These are phyloP conservation scores for Tetragonisca angustula DNA, from an alignment of 2,888 invertebrate genomes.

Conservation along the genomic window DNA sequence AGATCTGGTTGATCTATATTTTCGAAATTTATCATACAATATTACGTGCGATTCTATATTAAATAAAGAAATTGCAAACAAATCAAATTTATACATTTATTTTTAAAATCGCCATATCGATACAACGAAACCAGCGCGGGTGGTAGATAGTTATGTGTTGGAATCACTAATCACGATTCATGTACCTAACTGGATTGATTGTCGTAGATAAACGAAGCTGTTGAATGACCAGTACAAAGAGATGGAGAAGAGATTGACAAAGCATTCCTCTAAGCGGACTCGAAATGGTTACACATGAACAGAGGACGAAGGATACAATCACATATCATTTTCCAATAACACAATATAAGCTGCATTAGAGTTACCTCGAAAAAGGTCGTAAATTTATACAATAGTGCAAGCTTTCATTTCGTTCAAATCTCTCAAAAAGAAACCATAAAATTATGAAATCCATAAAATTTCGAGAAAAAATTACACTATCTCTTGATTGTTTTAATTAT, in stretches of 20 bases:
- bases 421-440: no score
- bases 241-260: constrained; percentile 59
- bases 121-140: not conserved
- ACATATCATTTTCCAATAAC: constrained; percentile 60
- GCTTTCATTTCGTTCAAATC: no score
- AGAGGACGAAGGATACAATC: constrained; percentile 11
- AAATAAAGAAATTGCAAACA: not conserved
- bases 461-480: no score
- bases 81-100: not conserved
- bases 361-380: no score
- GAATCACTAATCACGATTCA: constrained; percentile 28
- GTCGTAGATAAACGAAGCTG: constrained; percentile 64
- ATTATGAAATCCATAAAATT: no score
- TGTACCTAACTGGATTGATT: constrained; percentile 64
- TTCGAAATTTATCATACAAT: not conserved
- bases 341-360: not conserved
- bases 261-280: constrained; percentile 57
- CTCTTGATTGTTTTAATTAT: no score
- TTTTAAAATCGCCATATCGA: not conserved
- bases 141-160: constrained; percentile 7
- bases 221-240: constrained; percentile 24
- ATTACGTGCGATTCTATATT: not conserved
- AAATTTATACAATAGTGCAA: no score
- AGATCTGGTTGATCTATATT: constrained; percentile 36
- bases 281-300: constrained; percentile 39